phyloP scores from a whole-genome alignment of 2,797 vertebrate species.

The Chromobotia macracanthus region DNA sequence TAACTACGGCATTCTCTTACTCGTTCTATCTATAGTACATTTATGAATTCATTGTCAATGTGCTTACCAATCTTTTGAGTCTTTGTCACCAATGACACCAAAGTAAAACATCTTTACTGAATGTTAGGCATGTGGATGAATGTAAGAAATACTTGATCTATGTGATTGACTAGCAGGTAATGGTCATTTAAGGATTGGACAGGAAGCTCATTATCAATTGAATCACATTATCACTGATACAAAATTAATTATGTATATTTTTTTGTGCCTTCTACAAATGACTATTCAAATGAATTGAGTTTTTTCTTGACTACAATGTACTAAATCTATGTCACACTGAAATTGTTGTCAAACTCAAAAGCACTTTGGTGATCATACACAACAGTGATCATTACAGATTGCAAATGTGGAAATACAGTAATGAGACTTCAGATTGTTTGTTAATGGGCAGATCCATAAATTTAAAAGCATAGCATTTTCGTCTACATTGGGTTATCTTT shows the following conservation, averaged over 20 bases:
- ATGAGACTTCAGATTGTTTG: neutral
- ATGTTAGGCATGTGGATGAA: neutral
- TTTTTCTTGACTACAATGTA: slow-evolving; percentile 8
- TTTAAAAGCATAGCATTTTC: neutral
- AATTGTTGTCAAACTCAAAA: neutral
- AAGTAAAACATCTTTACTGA: no score
- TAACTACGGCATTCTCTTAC: neutral
- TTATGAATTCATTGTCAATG: neutral
- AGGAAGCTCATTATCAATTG: neutral
- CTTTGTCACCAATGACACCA: slow-evolving; percentile 10
- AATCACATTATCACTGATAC: neutral
- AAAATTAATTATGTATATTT: neutral
- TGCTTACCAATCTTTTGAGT: slow-evolving; percentile 16
- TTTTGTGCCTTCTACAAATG: neutral
- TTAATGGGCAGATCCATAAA: neutral
- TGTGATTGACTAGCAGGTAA: slow-evolving; percentile 1
- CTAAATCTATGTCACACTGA: neutral
- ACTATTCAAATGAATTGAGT: neutral
- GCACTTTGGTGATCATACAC: neutral
- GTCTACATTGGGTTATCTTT: neutral
- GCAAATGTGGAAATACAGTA: neutral
- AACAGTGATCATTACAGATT: neutral
- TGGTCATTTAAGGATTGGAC: neutral
- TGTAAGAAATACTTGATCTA: neutral
- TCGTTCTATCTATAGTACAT: neutral